Evolutionary conservation across 2,797 vertebrate species (phyloP).

Genomic region (Microctenopoma lineatum): DNA sequence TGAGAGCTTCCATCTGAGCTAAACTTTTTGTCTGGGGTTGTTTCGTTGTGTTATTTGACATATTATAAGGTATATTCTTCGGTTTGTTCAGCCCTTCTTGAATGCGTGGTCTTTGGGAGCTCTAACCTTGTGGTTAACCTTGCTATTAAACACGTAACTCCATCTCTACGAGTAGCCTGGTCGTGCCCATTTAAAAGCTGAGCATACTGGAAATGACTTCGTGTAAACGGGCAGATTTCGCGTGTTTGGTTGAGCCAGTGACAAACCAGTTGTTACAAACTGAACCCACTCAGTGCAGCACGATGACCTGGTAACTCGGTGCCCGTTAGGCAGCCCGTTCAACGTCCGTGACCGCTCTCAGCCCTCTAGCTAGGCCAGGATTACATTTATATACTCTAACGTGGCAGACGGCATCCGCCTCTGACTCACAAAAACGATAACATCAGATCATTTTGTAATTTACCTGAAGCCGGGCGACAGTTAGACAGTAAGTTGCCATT

Average conservation of each 20-base stretch:
- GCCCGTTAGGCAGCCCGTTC: slow-evolving; percentile 4
- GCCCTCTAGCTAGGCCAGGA: rapidly evolving
- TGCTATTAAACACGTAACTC: slow-evolving; percentile 50
- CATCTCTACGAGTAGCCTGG: rapidly evolving
- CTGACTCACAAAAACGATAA: rapidly evolving
- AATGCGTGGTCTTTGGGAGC: slow-evolving; percentile 15
- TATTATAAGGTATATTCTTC: not conserved
- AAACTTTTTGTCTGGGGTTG: rapidly evolving
- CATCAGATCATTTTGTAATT: slow-evolving; percentile 25
- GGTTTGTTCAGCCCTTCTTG: not conserved
- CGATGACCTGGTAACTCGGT: slow-evolving; percentile 68
- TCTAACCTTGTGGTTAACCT: slow-evolving; percentile 87
- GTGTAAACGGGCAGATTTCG: not conserved
- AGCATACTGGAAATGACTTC: rapidly evolving
- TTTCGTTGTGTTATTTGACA: rapidly evolving
- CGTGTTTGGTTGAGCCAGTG: not conserved
- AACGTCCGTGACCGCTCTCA: rapidly evolving
- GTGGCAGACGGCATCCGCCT: not conserved
- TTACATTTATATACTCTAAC: rapidly evolving
- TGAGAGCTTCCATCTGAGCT: not conserved
- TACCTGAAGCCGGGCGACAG: slow-evolving; percentile 92
- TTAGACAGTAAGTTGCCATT: slow-evolving; percentile 96
- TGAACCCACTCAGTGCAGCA: slow-evolving; percentile 29
- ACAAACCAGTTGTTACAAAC: not conserved
- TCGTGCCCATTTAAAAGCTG: rapidly evolving